A percentile compares a stretch with the other conserved stretches of the same genome.
Conservation (phyloP, 1,140 invertebrate species). For the Drosophila yakuba region DNA sequence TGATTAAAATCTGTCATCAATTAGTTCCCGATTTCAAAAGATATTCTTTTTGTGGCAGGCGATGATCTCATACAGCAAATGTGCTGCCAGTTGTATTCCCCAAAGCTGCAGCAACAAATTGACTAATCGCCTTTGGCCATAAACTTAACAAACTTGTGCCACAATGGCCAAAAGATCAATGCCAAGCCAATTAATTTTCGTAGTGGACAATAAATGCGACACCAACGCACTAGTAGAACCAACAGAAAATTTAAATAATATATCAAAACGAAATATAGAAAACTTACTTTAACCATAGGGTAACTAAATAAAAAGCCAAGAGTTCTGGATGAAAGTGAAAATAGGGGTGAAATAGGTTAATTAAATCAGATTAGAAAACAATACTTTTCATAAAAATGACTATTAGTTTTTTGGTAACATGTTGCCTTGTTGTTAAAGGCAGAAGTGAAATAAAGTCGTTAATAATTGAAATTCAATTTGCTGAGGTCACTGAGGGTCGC, state of each 20-base stretch:
- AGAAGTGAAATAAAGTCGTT: neutral
- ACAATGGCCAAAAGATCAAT: conserved; percentile 68
- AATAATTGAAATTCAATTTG: conserved; percentile 10
- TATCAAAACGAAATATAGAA: conserved; percentile 7
- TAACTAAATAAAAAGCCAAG: neutral
- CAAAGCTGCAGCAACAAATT: conserved; percentile 38
- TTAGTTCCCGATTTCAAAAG: neutral
- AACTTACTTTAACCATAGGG: neutral
- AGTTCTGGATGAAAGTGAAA: neutral
- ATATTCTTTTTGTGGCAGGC: conserved; percentile 1
- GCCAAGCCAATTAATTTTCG: conserved; percentile 69
- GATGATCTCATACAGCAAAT: conserved; percentile 59
- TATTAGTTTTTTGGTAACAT: no score
- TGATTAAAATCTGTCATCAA: conserved; percentile 22
- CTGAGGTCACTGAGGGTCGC: conserved; percentile 29
- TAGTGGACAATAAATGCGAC: conserved; percentile 51
- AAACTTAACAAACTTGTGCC: conserved; percentile 63
- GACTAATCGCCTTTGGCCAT: conserved; percentile 69
- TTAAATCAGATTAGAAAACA: no score
- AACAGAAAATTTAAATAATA: conserved; percentile 2
- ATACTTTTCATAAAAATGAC: no score
- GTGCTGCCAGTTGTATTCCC: conserved; percentile 27
- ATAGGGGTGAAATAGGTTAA: neutral
- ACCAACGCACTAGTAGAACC: conserved; percentile 32
- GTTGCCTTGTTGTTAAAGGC: no score